phyloP scores from a whole-genome alignment of 2,113 vertebrate genomes.

The Accipiter cooperii region DNA sequence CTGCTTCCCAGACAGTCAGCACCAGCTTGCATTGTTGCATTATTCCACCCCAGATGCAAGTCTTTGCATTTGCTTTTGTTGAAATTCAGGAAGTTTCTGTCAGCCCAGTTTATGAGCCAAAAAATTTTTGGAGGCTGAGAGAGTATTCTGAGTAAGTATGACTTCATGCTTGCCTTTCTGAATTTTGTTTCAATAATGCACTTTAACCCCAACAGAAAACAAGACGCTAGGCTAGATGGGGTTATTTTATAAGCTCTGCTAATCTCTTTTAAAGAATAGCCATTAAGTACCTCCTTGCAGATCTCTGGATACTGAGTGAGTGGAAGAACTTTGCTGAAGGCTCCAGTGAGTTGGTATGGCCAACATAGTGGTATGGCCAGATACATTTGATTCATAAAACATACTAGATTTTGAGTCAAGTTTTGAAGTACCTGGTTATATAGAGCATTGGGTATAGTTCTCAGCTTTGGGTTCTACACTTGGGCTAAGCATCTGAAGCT shows the following conservation, averaged over 20 bases:
- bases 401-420: not conserved
- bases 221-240: not conserved
- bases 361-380: not conserved
- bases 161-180: not conserved
- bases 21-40: not conserved
- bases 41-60: not conserved
- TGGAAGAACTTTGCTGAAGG: not conserved
- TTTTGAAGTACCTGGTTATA: not conserved
- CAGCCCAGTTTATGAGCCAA: not conserved
- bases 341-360: not conserved
- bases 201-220: not conserved
- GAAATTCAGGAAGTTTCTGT: not conserved
- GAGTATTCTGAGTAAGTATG: not conserved
- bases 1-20: not conserved
- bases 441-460: not conserved
- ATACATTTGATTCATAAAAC: not conserved
- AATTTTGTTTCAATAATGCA: not conserved
- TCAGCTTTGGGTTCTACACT: not conserved
- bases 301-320: not conserved
- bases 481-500: not conserved
- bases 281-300: not conserved
- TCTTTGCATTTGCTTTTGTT: not conserved
- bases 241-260: not conserved
- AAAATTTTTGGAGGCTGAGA: not conserved
- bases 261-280: not conserved